Evolutionary conservation across 2,888 invertebrate species (phyloP).

Genomic region (Andrena minutula): DNA sequence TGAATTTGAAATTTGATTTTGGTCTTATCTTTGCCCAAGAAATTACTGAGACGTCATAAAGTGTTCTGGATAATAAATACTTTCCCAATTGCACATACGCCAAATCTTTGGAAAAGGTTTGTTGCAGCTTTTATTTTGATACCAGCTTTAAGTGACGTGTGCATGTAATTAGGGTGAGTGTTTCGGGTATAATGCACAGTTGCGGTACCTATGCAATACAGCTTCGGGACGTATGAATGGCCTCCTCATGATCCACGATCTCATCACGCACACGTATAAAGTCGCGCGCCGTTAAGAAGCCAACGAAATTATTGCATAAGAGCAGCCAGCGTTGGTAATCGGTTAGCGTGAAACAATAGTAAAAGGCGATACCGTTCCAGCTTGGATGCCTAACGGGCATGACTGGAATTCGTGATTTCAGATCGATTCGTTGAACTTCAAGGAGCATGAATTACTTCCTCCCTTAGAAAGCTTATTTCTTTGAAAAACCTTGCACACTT

Average conservation of each 20-base stretch:
- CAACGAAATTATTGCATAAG: conserved; percentile 62
- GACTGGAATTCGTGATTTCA: conserved; percentile 71
- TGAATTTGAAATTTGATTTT: background rate
- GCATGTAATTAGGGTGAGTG: background rate
- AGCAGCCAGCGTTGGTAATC: conserved; percentile 65
- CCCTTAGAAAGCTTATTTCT: background rate
- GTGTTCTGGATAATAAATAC: too few species aligned
- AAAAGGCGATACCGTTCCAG: conserved; percentile 66
- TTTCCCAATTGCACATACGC: background rate
- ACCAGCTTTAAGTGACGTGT: background rate
- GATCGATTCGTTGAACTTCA: conserved; percentile 39
- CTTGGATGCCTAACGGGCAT: conserved; percentile 49
- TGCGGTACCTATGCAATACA: background rate
- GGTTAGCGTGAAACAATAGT: conserved; percentile 75
- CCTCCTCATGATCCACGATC: conserved; percentile 31
- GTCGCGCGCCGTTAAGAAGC: conserved; percentile 38
- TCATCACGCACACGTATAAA: conserved; percentile 21
- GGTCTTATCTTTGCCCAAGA: too few species aligned
- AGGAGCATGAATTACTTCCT: background rate
- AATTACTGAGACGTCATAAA: too few species aligned
- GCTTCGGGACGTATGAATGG: conserved; percentile 30
- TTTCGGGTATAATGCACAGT: background rate
- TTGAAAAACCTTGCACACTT: background rate
- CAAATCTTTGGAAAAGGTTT: background rate
- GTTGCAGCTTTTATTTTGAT: background rate